These are phyloP conservation scores for Bucorvus abyssinicus DNA, from an alignment of 2,797 vertebrate genomes.

Conservation along the genomic window DNA sequence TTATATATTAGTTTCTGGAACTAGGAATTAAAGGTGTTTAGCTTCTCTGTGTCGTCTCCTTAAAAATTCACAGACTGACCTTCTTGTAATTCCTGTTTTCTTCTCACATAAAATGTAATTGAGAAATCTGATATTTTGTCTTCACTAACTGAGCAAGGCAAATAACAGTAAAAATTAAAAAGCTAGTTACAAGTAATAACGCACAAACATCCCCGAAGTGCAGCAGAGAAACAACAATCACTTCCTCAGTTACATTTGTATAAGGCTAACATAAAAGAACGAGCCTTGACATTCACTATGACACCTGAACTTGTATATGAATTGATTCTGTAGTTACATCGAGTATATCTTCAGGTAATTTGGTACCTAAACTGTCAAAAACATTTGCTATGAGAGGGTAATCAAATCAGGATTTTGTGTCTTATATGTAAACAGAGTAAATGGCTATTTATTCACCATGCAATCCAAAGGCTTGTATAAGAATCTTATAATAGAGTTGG, in stretches of 20 bases:
- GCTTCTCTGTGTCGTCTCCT: neutral
- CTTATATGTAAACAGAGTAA: neutral
- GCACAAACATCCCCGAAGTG: neutral
- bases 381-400: neutral
- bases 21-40: neutral
- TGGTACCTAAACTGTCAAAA: neutral
- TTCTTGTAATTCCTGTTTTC: neutral
- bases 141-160: neutral
- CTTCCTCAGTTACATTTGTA: neutral
- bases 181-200: neutral
- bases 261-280: neutral
- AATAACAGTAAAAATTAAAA: neutral
- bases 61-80: neutral
- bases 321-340: neutral
- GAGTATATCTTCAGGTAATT: neutral
- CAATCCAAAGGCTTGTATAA: neutral
- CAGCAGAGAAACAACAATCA: neutral
- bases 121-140: constrained; percentile 5
- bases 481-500: neutral
- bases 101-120: constrained; percentile 16
- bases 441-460: neutral
- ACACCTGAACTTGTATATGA: neutral
- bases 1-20: neutral
- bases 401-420: neutral
- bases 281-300: neutral